Base-by-base conservation (phyloP, 2,888 invertebrate genomes). In the Crepidodera aurea region DNA sequence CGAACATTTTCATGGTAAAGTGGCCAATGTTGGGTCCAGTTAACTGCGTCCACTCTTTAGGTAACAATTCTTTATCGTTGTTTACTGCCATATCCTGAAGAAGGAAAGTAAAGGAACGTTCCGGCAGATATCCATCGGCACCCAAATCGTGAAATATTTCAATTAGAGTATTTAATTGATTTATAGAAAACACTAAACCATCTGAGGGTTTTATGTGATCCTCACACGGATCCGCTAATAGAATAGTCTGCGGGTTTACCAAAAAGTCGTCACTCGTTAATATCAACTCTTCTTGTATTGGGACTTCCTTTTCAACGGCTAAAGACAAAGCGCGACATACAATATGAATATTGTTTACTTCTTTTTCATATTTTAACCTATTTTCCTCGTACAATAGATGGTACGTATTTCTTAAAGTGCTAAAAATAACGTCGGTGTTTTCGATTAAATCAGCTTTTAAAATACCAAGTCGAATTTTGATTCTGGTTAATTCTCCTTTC, bases 401-500 rank as follows among this genome's bases (percentile, higher is more conserved):
- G 19, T 87, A 86, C n/a, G 82, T 79, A 68, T 79, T 78, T 48
- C 82, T 82, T 62, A 84, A 82, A 65, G 82, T 81, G 53, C 76
- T 69, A 32, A 86, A 79, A 69, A 84, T 81, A 39, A 80, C 81
- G 54, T 84, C 77, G 25, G 87, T 81, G 67, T 82, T 75, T 15
- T 82, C 74, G 62, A 83, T 78, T 19, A 83, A 80, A 77, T 80
- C 77, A 69, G 82, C 71, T 75, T 82, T 81, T 71, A 84, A 78
- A 67, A 84, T 71, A 71, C 84, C 79, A 74, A 85, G 72, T 46
- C 87, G 82, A 44, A 84, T 71, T 44, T 76, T 79, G 1, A 82
- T 81, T 65, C 88, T 80, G 60, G 79, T 82, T 71, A 82, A 81
- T 79, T 89, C 89, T 18, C 85, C 87, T 56, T 82, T 81, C 2